A percentile compares a stretch with the other conserved stretches of the same genome.
Evolutionary conservation across 2,113 vertebrate species (phyloP).

Genomic region (Heterochromis multidens): DNA sequence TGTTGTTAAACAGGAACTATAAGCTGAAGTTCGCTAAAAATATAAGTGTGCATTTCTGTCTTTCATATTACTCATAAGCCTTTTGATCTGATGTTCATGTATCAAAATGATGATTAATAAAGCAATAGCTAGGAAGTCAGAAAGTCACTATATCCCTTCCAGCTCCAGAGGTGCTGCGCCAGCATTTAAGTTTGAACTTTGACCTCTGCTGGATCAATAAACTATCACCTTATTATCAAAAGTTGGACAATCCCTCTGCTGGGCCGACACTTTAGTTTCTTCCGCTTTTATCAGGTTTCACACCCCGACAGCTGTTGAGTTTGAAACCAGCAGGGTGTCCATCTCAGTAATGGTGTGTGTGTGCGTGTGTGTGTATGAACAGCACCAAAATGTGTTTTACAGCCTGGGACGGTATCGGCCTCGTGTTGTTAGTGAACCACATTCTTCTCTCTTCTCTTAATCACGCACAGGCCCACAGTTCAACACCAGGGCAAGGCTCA

Average conservation of each 20-base stretch:
- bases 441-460: constrained; percentile 57
- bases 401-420: constrained; percentile 50
- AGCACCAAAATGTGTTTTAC: constrained; percentile 56
- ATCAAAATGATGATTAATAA: constrained; percentile 3
- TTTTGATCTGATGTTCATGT: neutral
- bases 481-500: constrained; percentile 34
- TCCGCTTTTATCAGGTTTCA: constrained; percentile 56
- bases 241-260: neutral
- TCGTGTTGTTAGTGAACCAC: constrained; percentile 53
- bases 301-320: constrained; percentile 55
- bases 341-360: neutral
- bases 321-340: constrained; percentile 32
- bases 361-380: neutral
- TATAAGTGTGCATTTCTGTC: neutral
- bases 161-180: neutral
- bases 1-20: neutral
- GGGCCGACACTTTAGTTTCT: neutral
- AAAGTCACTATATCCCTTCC: neutral
- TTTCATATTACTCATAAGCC: neutral
- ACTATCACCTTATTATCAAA: constrained; percentile 53
- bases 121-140: neutral
- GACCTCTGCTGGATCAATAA: constrained; percentile 26
- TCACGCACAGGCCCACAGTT: constrained; percentile 58
- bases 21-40: neutral
- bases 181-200: constrained; percentile 17